Percentiles rank a stretch among this genome's conserved stretches.
phyloP scores from a whole-genome alignment of 2,888 invertebrate genomes.

The Oscheius sp. region DNA sequence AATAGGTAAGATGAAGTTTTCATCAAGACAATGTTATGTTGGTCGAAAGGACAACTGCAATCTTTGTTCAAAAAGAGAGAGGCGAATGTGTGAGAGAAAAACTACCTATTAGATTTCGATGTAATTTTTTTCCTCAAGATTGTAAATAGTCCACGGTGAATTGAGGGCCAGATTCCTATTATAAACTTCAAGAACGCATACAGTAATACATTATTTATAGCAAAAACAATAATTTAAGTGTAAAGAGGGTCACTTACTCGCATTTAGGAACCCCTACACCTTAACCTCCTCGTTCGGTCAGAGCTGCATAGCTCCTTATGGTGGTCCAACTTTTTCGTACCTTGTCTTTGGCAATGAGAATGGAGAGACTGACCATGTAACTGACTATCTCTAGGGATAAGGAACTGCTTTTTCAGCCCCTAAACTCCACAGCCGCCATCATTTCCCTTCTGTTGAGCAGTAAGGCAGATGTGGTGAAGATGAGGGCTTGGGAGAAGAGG shows the following conservation, averaged over 20 bases:
- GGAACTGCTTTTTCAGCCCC: background rate
- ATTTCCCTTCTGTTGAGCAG: conserved; percentile 27
- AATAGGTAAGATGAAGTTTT: too few relatives aligned
- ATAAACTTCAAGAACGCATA: background rate
- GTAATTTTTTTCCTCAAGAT: too few relatives aligned
- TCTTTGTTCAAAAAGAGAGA: too few relatives aligned
- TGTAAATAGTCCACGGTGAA: too few relatives aligned
- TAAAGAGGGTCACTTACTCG: too few relatives aligned
- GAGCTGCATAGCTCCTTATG: conserved; percentile 22
- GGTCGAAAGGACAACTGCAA: too few relatives aligned
- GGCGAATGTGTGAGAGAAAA: too few relatives aligned
- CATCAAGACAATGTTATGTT: too few relatives aligned
- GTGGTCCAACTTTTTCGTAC: conserved; percentile 25
- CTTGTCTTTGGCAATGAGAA: conserved; percentile 20
- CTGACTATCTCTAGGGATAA: background rate
- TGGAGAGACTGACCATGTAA: background rate
- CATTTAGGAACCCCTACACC: conserved; percentile 21
- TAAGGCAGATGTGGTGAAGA: conserved; percentile 19
- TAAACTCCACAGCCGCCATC: conserved; percentile 25
- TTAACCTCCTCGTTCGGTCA: conserved; percentile 6
- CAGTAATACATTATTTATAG: too few relatives aligned
- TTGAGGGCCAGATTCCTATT: too few relatives aligned
- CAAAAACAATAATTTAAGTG: too few relatives aligned
- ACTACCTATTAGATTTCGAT: too few relatives aligned
- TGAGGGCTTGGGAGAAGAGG: conserved; percentile 28